Percentiles rank a stretch among this genome's conserved stretches.
phyloP scores from a whole-genome alignment of 2,888 invertebrate species.

The Autographa gamma region DNA sequence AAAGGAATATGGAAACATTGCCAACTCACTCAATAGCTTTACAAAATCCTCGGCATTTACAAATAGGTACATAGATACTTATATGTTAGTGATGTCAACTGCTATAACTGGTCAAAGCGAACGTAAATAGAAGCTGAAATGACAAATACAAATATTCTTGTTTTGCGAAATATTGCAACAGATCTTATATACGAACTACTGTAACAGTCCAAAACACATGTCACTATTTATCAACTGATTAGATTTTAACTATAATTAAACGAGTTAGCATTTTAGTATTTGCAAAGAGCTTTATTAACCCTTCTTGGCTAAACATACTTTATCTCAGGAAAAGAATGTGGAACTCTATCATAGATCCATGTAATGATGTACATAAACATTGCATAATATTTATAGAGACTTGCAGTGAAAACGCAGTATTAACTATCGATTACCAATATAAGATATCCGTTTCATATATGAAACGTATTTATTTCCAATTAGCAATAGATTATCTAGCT shows the following conservation, averaged over 20 bases:
- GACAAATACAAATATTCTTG: neutral
- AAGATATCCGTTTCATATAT: conserved; percentile 20
- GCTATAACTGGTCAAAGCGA: conserved; percentile 49
- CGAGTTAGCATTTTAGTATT: neutral
- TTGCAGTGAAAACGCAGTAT: conserved; percentile 11
- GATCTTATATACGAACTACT: no score
- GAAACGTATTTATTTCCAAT: conserved; percentile 44
- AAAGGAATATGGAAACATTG: conserved; percentile 36
- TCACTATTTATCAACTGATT: no score
- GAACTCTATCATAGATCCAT: neutral
- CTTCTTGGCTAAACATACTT: neutral
- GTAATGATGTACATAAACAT: neutral
- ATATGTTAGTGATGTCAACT: conserved; percentile 29
- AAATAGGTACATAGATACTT: conserved; percentile 50
- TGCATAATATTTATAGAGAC: neutral
- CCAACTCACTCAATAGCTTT: conserved; percentile 34
- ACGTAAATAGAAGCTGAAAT: conserved; percentile 73
- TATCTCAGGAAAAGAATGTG: neutral
- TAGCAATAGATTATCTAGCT: conserved; percentile 41
- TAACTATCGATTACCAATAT: conserved; percentile 26
- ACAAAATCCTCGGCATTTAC: conserved; percentile 53
- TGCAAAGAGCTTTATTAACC: neutral
- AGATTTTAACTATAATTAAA: no score
- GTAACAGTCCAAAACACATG: no score
- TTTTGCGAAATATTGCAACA: neutral